Evolutionary conservation across 53 echinoderm and acorn worm genomes (phyloP).

Genomic region (Paelopatides confundens): DNA sequence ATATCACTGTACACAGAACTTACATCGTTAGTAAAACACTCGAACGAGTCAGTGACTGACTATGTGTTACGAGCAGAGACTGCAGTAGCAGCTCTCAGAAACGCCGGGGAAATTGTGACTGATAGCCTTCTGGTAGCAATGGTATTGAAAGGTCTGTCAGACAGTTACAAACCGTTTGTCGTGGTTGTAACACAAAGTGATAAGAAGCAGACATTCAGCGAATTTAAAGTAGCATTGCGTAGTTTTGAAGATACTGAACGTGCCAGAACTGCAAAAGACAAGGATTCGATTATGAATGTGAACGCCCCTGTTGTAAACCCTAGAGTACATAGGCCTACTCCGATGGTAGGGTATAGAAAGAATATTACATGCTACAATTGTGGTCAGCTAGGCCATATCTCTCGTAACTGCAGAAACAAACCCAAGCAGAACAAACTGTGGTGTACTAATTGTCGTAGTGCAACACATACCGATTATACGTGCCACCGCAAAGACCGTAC

Average conservation of each 20-base stretch:
- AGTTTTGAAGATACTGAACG: constrained; percentile 21
- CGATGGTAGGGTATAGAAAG: neutral
- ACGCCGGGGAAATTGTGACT: neutral
- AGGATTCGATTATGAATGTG: neutral
- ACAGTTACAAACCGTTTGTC: neutral
- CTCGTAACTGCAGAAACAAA: neutral
- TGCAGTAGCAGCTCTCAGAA: neutral
- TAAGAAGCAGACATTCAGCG: neutral
- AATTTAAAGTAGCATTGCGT: neutral
- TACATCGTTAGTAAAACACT: neutral
- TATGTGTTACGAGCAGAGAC: constrained; percentile 22
- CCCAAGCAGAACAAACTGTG: neutral
- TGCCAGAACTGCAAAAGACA: neutral
- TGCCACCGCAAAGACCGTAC: too few relatives aligned
- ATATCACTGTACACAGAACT: constrained; percentile 36
- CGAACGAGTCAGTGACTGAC: neutral
- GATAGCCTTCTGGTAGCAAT: neutral
- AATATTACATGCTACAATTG: neutral
- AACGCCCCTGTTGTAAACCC: too few relatives aligned
- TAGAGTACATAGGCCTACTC: too few relatives aligned
- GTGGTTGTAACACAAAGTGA: neutral
- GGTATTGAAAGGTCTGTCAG: constrained; percentile 23
- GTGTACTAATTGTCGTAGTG: neutral
- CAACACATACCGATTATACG: neutral
- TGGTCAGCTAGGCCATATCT: neutral